phyloP scores from a whole-genome alignment of 2,888 invertebrate species.

The Smittia sp. region DNA sequence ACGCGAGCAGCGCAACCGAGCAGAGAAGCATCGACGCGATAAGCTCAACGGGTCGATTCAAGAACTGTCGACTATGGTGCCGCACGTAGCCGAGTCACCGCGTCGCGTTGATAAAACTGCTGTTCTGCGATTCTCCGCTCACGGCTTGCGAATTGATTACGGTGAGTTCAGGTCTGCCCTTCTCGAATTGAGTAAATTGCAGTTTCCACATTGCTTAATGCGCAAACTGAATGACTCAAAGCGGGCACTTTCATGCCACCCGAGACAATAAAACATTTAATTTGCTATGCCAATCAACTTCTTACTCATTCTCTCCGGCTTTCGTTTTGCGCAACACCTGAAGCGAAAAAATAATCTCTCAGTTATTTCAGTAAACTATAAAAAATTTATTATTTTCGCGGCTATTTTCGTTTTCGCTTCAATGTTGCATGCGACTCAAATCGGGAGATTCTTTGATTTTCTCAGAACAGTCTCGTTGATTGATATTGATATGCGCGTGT shows the following conservation, averaged over 20 bases:
- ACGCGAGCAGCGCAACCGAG: constrained; percentile 79
- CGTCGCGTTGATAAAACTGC: constrained; percentile 89
- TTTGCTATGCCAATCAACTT: neutral
- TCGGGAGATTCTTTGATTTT: neutral
- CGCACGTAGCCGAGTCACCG: constrained; percentile 77
- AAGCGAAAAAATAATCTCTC: neutral
- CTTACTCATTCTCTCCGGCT: neutral
- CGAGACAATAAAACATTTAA: neutral
- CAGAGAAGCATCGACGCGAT: constrained; percentile 88
- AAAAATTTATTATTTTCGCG: neutral
- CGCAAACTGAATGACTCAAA: neutral
- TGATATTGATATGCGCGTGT: too few relatives aligned
- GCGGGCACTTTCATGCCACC: too few relatives aligned
- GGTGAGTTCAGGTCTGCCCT: constrained; percentile 48
- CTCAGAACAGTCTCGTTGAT: neutral
- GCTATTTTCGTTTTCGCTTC: neutral
- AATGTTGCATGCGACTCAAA: neutral
- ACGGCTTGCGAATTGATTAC: constrained; percentile 78
- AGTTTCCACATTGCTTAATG: neutral
- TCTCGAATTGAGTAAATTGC: neutral
- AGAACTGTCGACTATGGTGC: constrained; percentile 76
- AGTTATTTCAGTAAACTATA: neutral
- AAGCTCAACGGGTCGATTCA: constrained; percentile 82
- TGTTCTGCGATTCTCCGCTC: constrained; percentile 80
- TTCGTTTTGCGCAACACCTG: neutral